Evolutionary conservation across 37 sponge, comb jelly and placozoan species (phyloP).

Genomic region (Ephydatia muelleri): DNA sequence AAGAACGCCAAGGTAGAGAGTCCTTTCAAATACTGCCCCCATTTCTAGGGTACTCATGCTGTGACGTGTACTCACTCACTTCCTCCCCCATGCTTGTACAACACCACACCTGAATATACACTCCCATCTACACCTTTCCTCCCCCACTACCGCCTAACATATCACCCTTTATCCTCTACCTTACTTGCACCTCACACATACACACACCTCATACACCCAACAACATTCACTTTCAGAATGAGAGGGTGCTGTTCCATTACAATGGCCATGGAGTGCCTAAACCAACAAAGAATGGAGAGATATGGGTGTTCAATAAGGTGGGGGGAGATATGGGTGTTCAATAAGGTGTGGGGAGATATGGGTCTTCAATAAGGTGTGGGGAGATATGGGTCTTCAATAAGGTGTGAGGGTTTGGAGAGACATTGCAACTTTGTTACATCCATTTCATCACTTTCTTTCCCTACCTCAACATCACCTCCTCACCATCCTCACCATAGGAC

Average conservation of each 20-base stretch:
- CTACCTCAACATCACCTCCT: background rate
- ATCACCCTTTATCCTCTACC: background rate
- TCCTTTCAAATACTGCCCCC: background rate
- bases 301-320: conserved; percentile 99
- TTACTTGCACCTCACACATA: background rate
- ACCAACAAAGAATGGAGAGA: conserved; percentile 93
- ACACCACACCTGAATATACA: too few species aligned
- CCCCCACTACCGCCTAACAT: background rate
- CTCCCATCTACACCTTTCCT: too few species aligned
- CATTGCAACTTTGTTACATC: background rate
- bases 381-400: background rate
- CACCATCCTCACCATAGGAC: conserved; percentile 27
- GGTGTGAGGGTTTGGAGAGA: background rate
- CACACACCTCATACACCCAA: background rate
- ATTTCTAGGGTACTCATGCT: too few species aligned
- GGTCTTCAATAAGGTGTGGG: background rate
- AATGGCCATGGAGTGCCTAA: conserved; percentile 98
- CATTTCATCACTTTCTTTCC: background rate
- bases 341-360: background rate
- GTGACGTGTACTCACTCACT: too few species aligned
- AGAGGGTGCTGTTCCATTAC: conserved; percentile 96
- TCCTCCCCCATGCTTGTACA: background rate
- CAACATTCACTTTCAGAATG: conserved; percentile 51
- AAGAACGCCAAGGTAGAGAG: conserved; percentile 88
- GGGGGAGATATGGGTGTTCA: background rate